Percentiles rank a stretch among this genome's conserved stretches.
These are phyloP conservation scores for Ameiurus melas DNA, from an alignment of 2,113 vertebrate genomes.

Conservation along the genomic window DNA sequence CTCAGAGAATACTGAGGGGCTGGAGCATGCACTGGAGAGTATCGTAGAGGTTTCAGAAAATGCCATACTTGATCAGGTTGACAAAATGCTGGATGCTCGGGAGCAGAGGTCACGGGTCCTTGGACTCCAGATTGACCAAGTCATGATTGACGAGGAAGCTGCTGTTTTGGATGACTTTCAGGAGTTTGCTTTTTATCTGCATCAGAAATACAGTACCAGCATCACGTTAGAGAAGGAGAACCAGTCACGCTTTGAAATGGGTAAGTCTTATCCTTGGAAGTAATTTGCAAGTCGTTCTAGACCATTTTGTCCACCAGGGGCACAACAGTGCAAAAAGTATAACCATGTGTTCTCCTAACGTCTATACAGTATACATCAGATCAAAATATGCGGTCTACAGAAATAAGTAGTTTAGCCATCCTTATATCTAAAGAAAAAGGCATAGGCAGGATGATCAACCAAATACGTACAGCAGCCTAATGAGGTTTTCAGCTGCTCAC, in stretches of 20 bases:
- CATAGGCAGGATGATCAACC: background rate
- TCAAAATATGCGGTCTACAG: no score
- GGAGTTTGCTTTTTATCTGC: constrained; percentile 85
- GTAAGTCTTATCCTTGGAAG: constrained; percentile 52
- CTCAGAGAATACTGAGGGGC: constrained; percentile 62
- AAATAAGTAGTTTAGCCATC: no score
- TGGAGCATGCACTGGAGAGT: constrained; percentile 78
- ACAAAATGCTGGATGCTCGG: constrained; percentile 79
- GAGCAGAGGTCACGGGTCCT: constrained; percentile 58
- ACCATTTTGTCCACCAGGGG: background rate
- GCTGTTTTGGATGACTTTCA: constrained; percentile 86
- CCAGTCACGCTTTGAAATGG: constrained; percentile 45
- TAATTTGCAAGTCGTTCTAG: background rate
- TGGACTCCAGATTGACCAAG: constrained; percentile 61
- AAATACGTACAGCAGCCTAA: background rate
- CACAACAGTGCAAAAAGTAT: background rate
- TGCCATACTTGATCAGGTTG: constrained; percentile 78
- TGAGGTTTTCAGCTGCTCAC: background rate
- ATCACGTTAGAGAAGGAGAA: constrained; percentile 60
- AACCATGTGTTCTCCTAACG: background rate
- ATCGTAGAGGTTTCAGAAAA: constrained; percentile 84
- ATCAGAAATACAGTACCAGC: constrained; percentile 80
- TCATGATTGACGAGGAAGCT: constrained; percentile 77
- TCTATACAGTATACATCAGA: background rate
- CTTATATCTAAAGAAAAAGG: background rate